Conservation (phyloP, 2,797 vertebrate genomes). For the Anguilla marmorata region DNA sequence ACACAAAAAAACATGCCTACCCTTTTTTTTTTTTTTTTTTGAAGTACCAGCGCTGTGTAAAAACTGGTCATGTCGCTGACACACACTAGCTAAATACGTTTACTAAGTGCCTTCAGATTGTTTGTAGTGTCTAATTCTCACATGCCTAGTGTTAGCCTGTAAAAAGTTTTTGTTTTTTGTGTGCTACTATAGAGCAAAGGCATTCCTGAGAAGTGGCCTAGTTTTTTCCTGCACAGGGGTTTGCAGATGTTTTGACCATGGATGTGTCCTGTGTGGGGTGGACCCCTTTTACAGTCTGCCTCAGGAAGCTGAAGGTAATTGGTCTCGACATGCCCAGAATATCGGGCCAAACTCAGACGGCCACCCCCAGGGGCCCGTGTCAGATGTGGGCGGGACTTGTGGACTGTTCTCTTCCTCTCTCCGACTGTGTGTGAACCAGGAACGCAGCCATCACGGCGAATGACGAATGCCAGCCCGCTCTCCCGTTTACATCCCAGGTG, state of each 20-base stretch:
- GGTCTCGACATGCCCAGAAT: neutral
- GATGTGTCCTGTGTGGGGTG: neutral
- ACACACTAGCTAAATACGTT: neutral
- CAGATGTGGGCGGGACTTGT: neutral
- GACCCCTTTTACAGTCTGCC: neutral
- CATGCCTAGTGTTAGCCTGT: neutral
- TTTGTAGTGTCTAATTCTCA: neutral
- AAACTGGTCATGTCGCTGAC: neutral
- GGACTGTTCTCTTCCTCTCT: neutral
- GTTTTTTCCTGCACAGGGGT: neutral
- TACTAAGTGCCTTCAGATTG: neutral
- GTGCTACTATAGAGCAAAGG: slow-evolving; percentile 4
- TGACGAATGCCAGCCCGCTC: neutral
- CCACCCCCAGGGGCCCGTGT: neutral
- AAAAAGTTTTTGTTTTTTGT: neutral
- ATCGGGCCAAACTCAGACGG: neutral
- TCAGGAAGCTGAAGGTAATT: neutral
- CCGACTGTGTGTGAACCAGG: neutral
- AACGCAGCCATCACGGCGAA: neutral
- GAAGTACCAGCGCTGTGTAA: neutral
- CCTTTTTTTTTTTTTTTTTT: neutral
- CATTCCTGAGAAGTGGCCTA: slow-evolving; percentile 5
- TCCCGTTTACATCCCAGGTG: neutral
- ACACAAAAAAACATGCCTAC: neutral
- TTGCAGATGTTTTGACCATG: neutral